A percentile compares a stretch with the other conserved stretches of the same genome.
Evolutionary conservation across 37 sponge, comb jelly and placozoan genomes (phyloP).

Genomic region (Halichondria panicea): DNA sequence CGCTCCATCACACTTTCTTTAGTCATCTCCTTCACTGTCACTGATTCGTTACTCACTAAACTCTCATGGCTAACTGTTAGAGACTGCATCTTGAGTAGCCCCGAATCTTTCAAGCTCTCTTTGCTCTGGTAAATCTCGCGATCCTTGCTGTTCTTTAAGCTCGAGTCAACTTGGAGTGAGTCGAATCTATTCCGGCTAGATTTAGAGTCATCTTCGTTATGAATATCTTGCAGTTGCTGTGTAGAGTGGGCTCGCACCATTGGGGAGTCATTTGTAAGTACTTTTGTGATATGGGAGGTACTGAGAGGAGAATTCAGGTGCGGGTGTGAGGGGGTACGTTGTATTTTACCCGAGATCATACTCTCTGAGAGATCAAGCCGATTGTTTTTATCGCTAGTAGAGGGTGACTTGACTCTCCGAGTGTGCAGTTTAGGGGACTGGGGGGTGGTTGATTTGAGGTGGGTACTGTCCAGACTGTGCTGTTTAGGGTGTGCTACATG

Average conservation of each 20-base stretch:
- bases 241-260: constrained; percentile 22
- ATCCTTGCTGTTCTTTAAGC: constrained; percentile 6
- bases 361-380: background rate
- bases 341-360: background rate
- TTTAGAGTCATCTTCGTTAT: background rate
- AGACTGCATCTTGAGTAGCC: background rate
- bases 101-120: background rate
- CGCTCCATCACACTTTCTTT: background rate
- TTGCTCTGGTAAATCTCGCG: constrained; percentile 22
- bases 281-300: constrained; percentile 4
- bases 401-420: constrained; percentile 25
- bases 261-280: background rate
- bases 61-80: background rate
- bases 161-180: background rate
- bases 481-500: constrained; percentile 20
- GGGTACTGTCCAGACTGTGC: constrained; percentile 30
- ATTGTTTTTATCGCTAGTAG: constrained; percentile 1
- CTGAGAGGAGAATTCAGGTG: constrained; percentile 33
- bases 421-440: constrained; percentile 28
- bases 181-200: background rate
- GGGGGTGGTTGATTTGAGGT: background rate
- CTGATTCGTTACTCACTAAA: constrained; percentile 1
- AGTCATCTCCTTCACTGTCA: constrained; percentile 3
- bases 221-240: constrained; percentile 13
- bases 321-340: constrained; percentile 40